Base-by-base conservation (phyloP, 2,797 vertebrate genomes). In the Intellagama lesueurii region DNA sequence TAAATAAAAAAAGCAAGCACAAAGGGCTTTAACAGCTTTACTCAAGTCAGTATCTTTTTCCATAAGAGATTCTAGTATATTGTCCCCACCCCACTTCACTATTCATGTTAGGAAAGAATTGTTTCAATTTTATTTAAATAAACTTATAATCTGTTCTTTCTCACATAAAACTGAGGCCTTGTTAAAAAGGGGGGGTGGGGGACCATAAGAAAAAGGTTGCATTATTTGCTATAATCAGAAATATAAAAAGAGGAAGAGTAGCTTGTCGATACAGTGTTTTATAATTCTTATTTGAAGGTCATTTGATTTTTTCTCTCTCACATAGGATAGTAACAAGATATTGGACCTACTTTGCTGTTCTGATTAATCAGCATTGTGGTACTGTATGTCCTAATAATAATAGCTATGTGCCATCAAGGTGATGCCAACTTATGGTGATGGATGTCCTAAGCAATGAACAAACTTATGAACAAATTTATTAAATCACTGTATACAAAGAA, bases 401-500 rank as follows among this genome's bases (percentile, higher is more conserved):
- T 56, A 56, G 52, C 12, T 56, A 14, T 8, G 52, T 56, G 52
- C 52, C 52, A 56, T 56, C 52, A 56, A 7, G 52, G 1, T 56
- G 12, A 56, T 56, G 7, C 52, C 52, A 56, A 56, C 12, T 56
- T 56, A 56, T 56, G 52, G 52, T 14, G 12, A 56, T 56, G 52
- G 7, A 56, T 56, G 52, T 56, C 52, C 9, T 32, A n/a, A 32
- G 52, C 26, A 81, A 3, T 40, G 11, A 47, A 35, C 16, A 75
- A 17, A 75, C n/a, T 2, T 40, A 40, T 40, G 40, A 40, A 40
- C 40, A 40, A 3, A 40, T 40, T 17, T 69, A 85, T 16, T 66
- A 76, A 82, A 88, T 49, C 19, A 78, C 7, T 17, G 44, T 32
- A 7, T 77, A 92, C 92, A 60, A 0, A 14, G 60, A 90, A 72